phyloP scores from a whole-genome alignment of 2,113 vertebrate species.

The Phodopus roborovskii region DNA sequence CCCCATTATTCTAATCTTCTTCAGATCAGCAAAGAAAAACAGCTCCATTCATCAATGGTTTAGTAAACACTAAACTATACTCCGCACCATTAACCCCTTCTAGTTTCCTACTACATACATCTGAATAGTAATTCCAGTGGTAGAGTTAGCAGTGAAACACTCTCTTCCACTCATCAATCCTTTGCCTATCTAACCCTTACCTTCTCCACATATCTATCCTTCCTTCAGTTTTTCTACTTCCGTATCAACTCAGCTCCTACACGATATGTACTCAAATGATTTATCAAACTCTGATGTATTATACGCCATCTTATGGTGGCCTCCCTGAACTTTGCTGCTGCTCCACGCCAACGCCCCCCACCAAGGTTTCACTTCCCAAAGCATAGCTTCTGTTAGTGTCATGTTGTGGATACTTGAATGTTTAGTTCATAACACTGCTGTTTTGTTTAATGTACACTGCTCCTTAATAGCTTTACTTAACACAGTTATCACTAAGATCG shows the following conservation, averaged over 20 bases:
- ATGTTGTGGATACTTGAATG: neutral
- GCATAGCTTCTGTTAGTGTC: neutral
- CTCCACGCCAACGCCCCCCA: too few relatives aligned
- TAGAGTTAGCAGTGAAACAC: neutral
- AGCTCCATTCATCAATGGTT: conserved; percentile 23
- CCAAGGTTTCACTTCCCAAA: neutral
- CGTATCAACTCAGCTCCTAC: neutral
- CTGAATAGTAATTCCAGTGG: neutral
- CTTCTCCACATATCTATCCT: neutral
- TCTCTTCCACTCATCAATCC: neutral
- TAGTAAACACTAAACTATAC: conserved; percentile 14
- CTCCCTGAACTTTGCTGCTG: neutral
- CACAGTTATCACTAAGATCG: neutral
- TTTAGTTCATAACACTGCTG: neutral
- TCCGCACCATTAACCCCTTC: neutral
- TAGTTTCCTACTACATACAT: neutral
- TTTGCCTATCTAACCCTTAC: conserved; percentile 17
- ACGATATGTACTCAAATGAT: neutral
- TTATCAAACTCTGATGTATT: neutral
- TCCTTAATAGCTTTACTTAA: neutral
- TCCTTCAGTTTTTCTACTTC: neutral
- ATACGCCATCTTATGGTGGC: neutral
- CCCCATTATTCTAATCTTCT: neutral
- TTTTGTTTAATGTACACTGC: neutral
- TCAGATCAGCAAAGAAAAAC: conserved; percentile 42